A percentile compares a stretch with the other conserved stretches of the same genome.
Conservation (phyloP, 2,113 vertebrate species). For the Pachyramphus minor region DNA sequence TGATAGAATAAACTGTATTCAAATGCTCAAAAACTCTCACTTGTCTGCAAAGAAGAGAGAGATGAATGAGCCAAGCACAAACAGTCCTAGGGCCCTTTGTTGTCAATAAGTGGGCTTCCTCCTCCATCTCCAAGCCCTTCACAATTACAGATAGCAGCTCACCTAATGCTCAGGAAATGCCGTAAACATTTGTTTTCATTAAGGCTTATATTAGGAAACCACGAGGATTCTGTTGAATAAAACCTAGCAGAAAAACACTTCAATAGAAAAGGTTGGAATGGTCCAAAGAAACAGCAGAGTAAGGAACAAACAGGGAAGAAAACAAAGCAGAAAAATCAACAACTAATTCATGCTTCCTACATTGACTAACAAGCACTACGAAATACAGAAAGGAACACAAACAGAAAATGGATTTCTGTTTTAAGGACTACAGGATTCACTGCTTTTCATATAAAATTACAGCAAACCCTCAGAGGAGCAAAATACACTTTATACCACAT, state of each 20-base stretch:
- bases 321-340: conserved; percentile 1
- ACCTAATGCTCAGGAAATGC: background rate
- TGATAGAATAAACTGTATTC: conserved; percentile 63
- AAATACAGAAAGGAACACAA: background rate
- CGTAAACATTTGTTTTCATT: conserved; percentile 39
- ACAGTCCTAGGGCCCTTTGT: conserved; percentile 21
- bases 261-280: background rate
- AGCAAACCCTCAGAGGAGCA: background rate
- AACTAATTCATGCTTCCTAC: background rate
- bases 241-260: conserved; percentile 26
- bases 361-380: background rate
- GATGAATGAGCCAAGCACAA: background rate
- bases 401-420: background rate
- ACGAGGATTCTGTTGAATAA: background rate
- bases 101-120: conserved; percentile 10
- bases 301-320: background rate
- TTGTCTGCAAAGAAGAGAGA: background rate
- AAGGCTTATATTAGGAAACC: background rate
- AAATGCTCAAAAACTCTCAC: conserved; percentile 33
- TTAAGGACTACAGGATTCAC: background rate
- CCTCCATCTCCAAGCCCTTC: background rate
- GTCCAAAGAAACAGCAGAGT: background rate
- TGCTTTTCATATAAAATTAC: background rate
- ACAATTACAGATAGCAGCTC: conserved; percentile 35
- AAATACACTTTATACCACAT: background rate